Evolutionary conservation across 1,140 invertebrate genomes (phyloP).

Genomic region (Lucilia cuprina): DNA sequence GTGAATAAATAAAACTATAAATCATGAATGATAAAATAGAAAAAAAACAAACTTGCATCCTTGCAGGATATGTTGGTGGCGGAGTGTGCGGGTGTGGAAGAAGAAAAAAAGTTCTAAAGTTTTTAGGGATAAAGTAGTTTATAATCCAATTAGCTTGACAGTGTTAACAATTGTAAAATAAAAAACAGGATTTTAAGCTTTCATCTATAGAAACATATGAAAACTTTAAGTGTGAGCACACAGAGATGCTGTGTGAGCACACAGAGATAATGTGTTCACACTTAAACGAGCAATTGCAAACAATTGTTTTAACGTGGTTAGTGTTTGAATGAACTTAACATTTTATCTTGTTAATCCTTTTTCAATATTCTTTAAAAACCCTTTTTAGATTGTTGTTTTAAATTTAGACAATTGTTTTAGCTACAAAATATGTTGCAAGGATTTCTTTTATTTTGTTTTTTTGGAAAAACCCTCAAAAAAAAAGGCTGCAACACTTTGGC

Average conservation of each 20-base stretch:
- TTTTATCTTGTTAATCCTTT: no score
- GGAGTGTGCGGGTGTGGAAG: background rate
- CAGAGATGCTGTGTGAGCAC: no score
- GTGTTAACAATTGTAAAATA: background rate
- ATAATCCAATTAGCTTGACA: background rate
- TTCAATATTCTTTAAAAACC: no score
- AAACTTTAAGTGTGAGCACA: no score
- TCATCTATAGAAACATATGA: no score
- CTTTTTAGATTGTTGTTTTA: no score
- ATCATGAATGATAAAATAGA: background rate
- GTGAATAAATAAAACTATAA: background rate
- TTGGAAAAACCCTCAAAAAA: background rate
- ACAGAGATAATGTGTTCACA: no score
- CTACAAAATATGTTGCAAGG: background rate
- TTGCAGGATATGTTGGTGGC: background rate
- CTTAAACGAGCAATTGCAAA: no score
- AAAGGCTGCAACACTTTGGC: background rate
- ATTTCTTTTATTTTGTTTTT: background rate
- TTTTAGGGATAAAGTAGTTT: background rate
- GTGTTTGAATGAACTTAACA: no score
- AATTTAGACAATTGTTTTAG: background rate
- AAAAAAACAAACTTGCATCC: background rate
- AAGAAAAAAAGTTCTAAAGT: background rate
- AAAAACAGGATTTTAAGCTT: background rate
- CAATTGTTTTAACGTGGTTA: no score